phyloP scores from a whole-genome alignment of 2,888 invertebrate genomes.

The Andricus curvator region DNA sequence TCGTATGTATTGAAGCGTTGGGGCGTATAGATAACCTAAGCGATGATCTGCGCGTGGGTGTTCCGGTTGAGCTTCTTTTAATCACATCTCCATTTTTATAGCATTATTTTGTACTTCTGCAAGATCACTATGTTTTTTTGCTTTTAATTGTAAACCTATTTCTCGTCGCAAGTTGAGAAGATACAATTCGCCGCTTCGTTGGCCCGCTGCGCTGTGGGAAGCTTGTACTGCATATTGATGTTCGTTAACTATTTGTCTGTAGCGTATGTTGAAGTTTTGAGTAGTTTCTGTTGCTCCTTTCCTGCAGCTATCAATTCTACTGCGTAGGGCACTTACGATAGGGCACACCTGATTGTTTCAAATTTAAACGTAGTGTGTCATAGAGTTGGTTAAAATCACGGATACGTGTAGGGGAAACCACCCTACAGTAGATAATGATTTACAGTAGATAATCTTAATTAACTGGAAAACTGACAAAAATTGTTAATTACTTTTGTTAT shows the following conservation, averaged over 20 bases:
- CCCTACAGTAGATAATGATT: too few species aligned
- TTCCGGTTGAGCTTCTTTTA: background rate
- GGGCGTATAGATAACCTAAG: too few species aligned
- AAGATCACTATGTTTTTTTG: background rate
- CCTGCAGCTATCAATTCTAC: background rate
- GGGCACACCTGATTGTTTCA: background rate
- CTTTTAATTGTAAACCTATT: background rate
- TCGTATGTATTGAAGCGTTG: too few species aligned
- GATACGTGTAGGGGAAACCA: too few species aligned
- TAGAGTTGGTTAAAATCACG: conserved; percentile 57
- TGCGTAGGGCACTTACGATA: background rate
- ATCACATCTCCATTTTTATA: background rate
- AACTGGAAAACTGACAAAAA: too few species aligned
- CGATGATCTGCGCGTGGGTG: too few species aligned
- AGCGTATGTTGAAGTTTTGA: background rate
- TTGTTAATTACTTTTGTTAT: too few species aligned
- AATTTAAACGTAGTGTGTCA: conserved; percentile 47
- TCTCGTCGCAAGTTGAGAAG: background rate
- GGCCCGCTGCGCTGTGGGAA: fast-evolving
- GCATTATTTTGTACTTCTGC: background rate
- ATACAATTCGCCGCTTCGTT: background rate
- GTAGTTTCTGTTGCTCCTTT: background rate
- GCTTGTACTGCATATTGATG: background rate
- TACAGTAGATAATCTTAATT: too few species aligned
- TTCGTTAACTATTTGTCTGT: background rate